Percentiles rank a stretch among this genome's conserved stretches.
Evolutionary conservation across 2,797 vertebrate species (phyloP).

Genomic region (Corythornis leucogaster): DNA sequence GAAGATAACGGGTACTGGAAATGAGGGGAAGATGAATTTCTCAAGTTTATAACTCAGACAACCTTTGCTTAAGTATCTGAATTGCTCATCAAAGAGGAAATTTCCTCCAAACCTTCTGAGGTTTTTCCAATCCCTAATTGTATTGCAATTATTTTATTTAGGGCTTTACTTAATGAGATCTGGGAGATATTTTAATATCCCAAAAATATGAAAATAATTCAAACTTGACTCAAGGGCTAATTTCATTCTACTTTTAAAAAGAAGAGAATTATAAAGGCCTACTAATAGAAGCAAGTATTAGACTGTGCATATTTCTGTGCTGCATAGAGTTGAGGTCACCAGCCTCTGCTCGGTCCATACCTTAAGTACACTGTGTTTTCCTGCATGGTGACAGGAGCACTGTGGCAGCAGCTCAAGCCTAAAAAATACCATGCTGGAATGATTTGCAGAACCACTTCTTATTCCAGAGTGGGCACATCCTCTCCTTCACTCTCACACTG

Average conservation of each 20-base stretch:
- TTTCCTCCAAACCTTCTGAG: slow-evolving; percentile 66
- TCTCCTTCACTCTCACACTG: neutral
- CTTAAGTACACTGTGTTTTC: neutral
- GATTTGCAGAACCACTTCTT: neutral
- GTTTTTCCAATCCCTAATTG: slow-evolving; percentile 72
- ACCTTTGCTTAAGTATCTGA: slow-evolving; percentile 2
- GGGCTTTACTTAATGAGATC: slow-evolving; percentile 80
- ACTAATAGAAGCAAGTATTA: neutral
- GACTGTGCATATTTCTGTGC: neutral
- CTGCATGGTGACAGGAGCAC: accelerated
- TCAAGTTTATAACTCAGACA: neutral
- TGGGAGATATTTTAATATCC: slow-evolving; percentile 78
- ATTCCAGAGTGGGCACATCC: accelerated
- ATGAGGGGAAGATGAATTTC: neutral
- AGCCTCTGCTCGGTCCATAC: neutral
- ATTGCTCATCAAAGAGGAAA: slow-evolving; percentile 54
- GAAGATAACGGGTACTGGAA: neutral
- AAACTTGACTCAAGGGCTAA: slow-evolving; percentile 80
- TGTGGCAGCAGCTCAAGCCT: neutral
- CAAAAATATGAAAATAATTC: slow-evolving; percentile 79
- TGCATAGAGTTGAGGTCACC: neutral
- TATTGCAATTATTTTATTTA: slow-evolving; percentile 78
- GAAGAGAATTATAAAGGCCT: neutral
- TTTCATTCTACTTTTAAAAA: slow-evolving; percentile 77
- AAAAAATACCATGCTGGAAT: accelerated